A percentile compares a stretch with the other conserved stretches of the same genome.
phyloP scores from a whole-genome alignment of 2,113 vertebrate genomes.

The Podarcis raffonei region DNA sequence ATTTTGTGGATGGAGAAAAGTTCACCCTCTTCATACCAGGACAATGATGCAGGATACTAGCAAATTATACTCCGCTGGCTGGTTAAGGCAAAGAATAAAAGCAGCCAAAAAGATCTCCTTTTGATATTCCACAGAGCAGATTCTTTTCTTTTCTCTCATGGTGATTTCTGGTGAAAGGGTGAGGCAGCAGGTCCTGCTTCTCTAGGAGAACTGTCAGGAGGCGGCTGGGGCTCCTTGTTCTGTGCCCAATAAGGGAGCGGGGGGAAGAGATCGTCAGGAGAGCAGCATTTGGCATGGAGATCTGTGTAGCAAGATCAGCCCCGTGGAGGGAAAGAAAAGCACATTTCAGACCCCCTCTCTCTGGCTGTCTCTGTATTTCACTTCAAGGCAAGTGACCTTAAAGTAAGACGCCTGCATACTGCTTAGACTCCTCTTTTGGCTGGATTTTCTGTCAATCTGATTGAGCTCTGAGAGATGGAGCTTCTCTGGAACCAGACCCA shows the following conservation, averaged over 20 bases:
- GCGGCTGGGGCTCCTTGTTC: not conserved
- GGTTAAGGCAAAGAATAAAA: slow-evolving; percentile 27
- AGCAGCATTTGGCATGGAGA: not conserved
- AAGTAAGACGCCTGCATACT: not conserved
- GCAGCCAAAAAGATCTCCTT: not conserved
- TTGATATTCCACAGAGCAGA: not conserved
- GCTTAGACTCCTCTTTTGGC: not conserved
- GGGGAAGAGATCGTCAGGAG: not conserved
- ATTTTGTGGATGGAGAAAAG: not conserved
- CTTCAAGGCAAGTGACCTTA: not conserved
- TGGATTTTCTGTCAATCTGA: not conserved
- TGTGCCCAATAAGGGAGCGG: not conserved
- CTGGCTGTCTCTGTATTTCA: not conserved
- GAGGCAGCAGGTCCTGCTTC: not conserved
- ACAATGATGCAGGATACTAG: not conserved
- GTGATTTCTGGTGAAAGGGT: not conserved
- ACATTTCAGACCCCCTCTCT: not conserved
- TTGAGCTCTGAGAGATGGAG: not conserved
- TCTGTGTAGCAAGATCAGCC: not conserved
- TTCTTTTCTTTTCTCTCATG: not conserved
- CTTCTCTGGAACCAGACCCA: not conserved
- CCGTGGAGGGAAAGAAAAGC: not conserved
- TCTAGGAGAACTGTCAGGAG: not conserved
- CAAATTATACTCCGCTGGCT: not conserved
- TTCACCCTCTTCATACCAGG: not conserved